A percentile compares a stretch with the other conserved stretches of the same genome.
phyloP scores from a whole-genome alignment of 2,888 invertebrate species.

The Miltochrista miniata region DNA sequence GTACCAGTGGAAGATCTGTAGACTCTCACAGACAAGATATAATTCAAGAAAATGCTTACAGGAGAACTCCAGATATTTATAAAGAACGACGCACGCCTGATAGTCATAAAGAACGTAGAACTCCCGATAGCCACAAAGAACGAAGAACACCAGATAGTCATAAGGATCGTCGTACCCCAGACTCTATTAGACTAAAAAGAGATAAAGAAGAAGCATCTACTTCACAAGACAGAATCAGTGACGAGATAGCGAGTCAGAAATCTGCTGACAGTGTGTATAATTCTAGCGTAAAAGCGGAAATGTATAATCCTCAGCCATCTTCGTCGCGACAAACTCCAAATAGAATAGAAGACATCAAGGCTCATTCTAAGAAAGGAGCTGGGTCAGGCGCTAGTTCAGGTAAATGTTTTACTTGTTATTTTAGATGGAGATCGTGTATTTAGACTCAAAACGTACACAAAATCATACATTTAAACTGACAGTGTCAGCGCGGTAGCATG shows the following conservation, averaged over 20 bases:
- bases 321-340: slow-evolving; percentile 76
- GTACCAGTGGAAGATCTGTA: slow-evolving; percentile 72
- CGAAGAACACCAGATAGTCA: slow-evolving; percentile 58
- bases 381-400: slow-evolving; percentile 86
- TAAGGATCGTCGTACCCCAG: slow-evolving; percentile 64
- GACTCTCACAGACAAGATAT: slow-evolving; percentile 66
- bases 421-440: background rate
- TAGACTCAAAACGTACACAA: background rate
- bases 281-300: slow-evolving; percentile 74
- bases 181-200: slow-evolving; percentile 63
- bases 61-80: slow-evolving; percentile 68
- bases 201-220: slow-evolving; percentile 65
- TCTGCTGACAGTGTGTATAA: slow-evolving; percentile 84
- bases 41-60: slow-evolving; percentile 58
- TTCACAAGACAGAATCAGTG: slow-evolving; percentile 58
- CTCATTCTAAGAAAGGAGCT: slow-evolving; percentile 73
- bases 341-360: slow-evolving; percentile 77
- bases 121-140: slow-evolving; percentile 58
- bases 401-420: slow-evolving; percentile 25
- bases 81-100: slow-evolving; percentile 56
- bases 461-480: no score
- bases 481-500: no score
- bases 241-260: slow-evolving; percentile 76
- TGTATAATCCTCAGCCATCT: slow-evolving; percentile 72
- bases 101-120: slow-evolving; percentile 45